A percentile compares a stretch with the other conserved stretches of the same genome.
Conservation (phyloP, 2,888 invertebrate genomes). For the Chrysolina oricalcia region DNA sequence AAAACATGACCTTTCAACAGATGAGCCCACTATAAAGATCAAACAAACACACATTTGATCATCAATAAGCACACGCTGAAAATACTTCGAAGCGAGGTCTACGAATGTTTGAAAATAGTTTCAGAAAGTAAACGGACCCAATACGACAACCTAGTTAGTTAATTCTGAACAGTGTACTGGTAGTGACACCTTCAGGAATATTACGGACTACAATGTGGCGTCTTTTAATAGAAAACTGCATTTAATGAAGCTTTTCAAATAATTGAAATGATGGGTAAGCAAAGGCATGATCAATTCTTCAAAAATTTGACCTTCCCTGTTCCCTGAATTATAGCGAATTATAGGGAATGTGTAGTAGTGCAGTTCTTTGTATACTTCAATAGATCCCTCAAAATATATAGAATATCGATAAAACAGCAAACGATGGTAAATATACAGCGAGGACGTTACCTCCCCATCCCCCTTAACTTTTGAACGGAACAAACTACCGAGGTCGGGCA, state of each 20-base stretch:
- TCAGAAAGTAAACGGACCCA: background rate
- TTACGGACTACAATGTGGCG: background rate
- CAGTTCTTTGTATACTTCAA: too few species aligned
- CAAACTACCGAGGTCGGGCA: too few species aligned
- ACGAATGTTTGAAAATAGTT: background rate
- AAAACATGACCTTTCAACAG: conserved; percentile 9
- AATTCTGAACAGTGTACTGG: background rate
- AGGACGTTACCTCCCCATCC: too few species aligned
- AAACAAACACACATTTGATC: background rate
- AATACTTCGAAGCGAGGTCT: conserved; percentile 7
- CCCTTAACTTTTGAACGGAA: too few species aligned
- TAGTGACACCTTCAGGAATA: conserved; percentile 4
- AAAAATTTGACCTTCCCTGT: too few species aligned
- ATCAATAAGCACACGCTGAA: background rate
- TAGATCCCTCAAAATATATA: too few species aligned
- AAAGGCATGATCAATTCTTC: too few species aligned
- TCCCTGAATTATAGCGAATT: too few species aligned
- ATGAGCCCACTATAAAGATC: background rate
- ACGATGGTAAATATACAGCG: too few species aligned
- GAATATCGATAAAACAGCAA: too few species aligned
- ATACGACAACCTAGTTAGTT: background rate
- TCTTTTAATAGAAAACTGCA: background rate
- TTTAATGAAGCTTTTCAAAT: background rate
- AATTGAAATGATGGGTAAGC: background rate
- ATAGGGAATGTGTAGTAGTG: too few species aligned